Base-by-base conservation (phyloP, 2,113 vertebrate genomes). In the Epinephelus cyanopodus region DNA sequence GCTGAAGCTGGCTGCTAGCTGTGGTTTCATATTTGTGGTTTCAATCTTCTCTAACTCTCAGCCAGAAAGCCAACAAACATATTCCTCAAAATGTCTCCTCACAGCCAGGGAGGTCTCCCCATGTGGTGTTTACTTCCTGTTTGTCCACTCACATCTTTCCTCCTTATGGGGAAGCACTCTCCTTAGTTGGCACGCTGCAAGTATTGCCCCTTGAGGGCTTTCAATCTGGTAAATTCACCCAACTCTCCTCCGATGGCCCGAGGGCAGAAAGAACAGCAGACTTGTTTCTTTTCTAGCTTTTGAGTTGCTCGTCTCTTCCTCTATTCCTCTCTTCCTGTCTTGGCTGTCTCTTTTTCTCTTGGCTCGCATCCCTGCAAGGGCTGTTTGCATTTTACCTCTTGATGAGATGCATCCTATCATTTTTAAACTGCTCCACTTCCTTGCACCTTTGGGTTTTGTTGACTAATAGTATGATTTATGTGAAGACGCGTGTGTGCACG, bases 381-480 rank as follows among this genome's bases (percentile, higher is more conserved):
- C 60, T 84, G 74, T 85, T 90, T 74, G 52, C 29, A 47, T 87
- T 86, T 76, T 79, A 68, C 64, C 65, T 86, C 78, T 58, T 73
- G 53, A 86, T 85, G 60, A 72, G 61, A 79, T 58, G 69, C 68
- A 17, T 83, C 61, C 60, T 54, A 72, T 67, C 47, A 19, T 66
- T 72, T 37, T 42, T 39, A 50, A 77, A 39, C 42, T 21, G 7
- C 74, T 79, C 58, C 39, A 37, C 78, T 77, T 63, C 11, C 18
- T 74, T 23, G 37, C 14, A 77, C 72, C 53, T 12, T 84, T 53
- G 39, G 58, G 54, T 74, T 90, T 74, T 84, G 80, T 73, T 76
- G 62, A 76, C 78, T 85, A 68, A 86, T 29, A 23, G 33, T 17
- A 1, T 23, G 18, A 77, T 76, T 84, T 76, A 47, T 77, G 52